phyloP scores from a whole-genome alignment of 1,140 invertebrate species.

The Megalopta genalis region DNA sequence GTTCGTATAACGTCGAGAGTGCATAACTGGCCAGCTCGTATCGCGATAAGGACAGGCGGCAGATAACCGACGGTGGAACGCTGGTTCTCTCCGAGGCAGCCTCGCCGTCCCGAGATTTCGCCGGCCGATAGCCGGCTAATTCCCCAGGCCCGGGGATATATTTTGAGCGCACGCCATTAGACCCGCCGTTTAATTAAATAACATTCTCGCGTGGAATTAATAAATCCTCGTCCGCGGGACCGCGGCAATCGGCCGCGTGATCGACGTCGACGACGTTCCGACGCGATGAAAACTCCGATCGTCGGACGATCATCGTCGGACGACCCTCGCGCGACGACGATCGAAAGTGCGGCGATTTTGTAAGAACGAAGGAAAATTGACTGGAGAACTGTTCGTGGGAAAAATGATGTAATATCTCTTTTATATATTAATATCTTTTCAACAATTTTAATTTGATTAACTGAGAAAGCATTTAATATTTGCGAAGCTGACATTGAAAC shows the following conservation, averaged over 20 bases:
- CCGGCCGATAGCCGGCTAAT: slow-evolving; percentile 37
- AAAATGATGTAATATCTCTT: too few species aligned
- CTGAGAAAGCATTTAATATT: too few species aligned
- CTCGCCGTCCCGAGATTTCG: slow-evolving; percentile 43
- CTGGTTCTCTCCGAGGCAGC: slow-evolving; percentile 28
- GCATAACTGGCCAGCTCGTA: slow-evolving; percentile 52
- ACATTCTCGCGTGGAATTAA: slow-evolving; percentile 38
- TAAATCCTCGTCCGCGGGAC: slow-evolving; percentile 11
- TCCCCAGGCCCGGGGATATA: slow-evolving; percentile 34
- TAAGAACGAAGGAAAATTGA: too few species aligned
- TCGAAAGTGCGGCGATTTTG: too few species aligned
- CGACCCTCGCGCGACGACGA: too few species aligned
- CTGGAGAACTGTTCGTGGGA: too few species aligned
- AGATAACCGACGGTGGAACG: slow-evolving; percentile 45
- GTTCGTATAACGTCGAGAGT: slow-evolving; percentile 35
- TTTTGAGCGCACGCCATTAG: slow-evolving; percentile 35
- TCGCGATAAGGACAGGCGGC: slow-evolving; percentile 42
- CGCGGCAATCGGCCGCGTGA: background rate
- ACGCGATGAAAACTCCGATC: too few species aligned
- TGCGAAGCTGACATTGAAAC: too few species aligned
- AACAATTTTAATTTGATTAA: too few species aligned
- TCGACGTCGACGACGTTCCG: too few species aligned
- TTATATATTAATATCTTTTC: too few species aligned
- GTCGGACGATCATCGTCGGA: too few species aligned
- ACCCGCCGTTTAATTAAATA: slow-evolving; percentile 32